These are phyloP conservation scores for Nyctereutes procyonoides DNA, from an alignment of 2,113 vertebrate species.

Conservation along the genomic window DNA sequence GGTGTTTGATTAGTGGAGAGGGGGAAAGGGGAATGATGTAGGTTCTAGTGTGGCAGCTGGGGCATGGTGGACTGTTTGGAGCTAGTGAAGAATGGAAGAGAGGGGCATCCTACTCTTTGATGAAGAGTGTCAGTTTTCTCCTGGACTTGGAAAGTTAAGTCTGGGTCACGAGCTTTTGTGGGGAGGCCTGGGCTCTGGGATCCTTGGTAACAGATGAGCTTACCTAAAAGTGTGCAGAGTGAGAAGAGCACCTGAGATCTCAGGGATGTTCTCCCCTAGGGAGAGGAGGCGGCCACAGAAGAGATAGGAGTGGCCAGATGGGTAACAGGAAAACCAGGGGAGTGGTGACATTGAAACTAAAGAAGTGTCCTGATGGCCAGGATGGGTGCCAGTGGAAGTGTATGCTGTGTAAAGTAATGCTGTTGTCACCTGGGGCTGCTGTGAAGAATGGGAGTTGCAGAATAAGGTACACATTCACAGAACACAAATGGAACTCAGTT, in stretches of 20 bases:
- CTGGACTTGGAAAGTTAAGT: not conserved
- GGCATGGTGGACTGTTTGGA: not conserved
- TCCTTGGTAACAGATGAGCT: not conserved
- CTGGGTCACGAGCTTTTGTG: not conserved
- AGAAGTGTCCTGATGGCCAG: not conserved
- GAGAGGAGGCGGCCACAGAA: not conserved
- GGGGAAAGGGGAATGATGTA: not conserved
- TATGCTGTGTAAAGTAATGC: not conserved
- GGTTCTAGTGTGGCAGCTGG: not conserved
- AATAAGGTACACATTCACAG: not conserved
- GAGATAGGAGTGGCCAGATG: not conserved
- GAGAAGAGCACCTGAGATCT: not conserved
- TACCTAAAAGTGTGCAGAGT: not conserved
- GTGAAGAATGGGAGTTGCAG: not conserved
- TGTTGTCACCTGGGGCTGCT: not conserved
- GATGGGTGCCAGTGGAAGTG: not conserved
- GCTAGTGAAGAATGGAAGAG: not conserved
- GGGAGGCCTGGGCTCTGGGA: not conserved
- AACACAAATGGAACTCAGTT: conserved; percentile 42
- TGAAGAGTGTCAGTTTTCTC: not conserved
- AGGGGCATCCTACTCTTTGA: not conserved
- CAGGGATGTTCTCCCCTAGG: not conserved
- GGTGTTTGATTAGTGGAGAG: not conserved
- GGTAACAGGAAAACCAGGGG: not conserved
- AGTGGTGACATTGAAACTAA: not conserved